phyloP scores from a whole-genome alignment of 2,797 vertebrate species.

The Chloroceryle inda region DNA sequence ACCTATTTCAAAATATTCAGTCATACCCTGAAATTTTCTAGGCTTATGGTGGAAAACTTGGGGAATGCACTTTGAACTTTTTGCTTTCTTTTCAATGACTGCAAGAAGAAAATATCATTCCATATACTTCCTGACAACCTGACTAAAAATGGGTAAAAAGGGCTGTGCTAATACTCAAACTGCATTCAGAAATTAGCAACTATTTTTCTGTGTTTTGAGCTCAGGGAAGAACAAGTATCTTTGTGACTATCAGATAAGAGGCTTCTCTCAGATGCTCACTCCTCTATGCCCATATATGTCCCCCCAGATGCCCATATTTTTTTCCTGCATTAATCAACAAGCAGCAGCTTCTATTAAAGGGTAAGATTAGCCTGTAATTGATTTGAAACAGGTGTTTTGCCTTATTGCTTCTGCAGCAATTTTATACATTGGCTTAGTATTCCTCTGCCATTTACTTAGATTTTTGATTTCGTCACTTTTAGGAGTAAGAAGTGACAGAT shows the following conservation, averaged over 20 bases:
- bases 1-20: neutral
- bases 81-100: neutral
- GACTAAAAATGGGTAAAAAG: neutral
- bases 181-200: neutral
- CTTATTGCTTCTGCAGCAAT: neutral
- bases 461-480: neutral
- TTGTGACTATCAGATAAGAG: neutral
- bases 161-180: neutral
- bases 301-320: neutral
- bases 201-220: neutral
- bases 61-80: neutral
- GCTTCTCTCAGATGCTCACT: neutral
- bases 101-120: neutral
- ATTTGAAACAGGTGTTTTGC: conserved; percentile 25
- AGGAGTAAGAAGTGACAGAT: neutral
- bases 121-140: neutral
- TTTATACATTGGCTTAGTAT: neutral
- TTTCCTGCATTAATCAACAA: neutral
- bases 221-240: neutral
- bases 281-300: neutral
- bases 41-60: neutral
- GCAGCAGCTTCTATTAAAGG: neutral
- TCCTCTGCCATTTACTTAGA: neutral
- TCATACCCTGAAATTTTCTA: neutral
- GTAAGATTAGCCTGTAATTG: neutral